A percentile compares a stretch with the other conserved stretches of the same genome.
These are phyloP conservation scores for Unio delphinus DNA, from an alignment of 2,888 invertebrate species.

Conservation along the genomic window DNA sequence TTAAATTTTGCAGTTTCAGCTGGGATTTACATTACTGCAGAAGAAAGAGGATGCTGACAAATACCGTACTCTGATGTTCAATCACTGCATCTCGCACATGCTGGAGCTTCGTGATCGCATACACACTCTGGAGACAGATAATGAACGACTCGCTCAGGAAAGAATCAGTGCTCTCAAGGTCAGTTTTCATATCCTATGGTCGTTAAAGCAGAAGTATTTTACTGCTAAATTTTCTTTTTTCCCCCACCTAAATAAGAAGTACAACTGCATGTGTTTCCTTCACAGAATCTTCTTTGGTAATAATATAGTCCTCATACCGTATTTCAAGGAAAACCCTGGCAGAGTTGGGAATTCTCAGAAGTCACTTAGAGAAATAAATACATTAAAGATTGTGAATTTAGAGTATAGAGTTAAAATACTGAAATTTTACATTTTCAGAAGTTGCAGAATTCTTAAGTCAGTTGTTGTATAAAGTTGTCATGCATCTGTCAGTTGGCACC, in stretches of 20 bases:
- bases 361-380: no score
- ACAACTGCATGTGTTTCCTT: no score
- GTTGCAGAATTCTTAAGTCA: no score
- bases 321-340: no score
- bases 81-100: slow-evolving; percentile 46
- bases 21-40: slow-evolving; percentile 51
- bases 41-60: slow-evolving; percentile 29
- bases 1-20: slow-evolving; percentile 45
- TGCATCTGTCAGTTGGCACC: no score
- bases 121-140: slow-evolving; percentile 53
- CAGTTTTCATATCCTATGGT: not conserved
- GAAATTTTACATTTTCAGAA: no score
- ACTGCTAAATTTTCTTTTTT: not conserved
- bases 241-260: not conserved
- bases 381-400: no score
- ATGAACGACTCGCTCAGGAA: slow-evolving; percentile 59
- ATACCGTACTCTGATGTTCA: slow-evolving; percentile 44
- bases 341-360: no score
- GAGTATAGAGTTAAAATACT: no score
- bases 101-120: slow-evolving; percentile 42
- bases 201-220: not conserved
- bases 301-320: no score
- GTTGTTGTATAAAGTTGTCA: no score
- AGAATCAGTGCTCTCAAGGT: slow-evolving; percentile 61
- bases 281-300: no score